Percentiles rank a stretch among this genome's conserved stretches.
Conservation (phyloP, 2,888 invertebrate species). For the Sarcophaga rosellei region DNA sequence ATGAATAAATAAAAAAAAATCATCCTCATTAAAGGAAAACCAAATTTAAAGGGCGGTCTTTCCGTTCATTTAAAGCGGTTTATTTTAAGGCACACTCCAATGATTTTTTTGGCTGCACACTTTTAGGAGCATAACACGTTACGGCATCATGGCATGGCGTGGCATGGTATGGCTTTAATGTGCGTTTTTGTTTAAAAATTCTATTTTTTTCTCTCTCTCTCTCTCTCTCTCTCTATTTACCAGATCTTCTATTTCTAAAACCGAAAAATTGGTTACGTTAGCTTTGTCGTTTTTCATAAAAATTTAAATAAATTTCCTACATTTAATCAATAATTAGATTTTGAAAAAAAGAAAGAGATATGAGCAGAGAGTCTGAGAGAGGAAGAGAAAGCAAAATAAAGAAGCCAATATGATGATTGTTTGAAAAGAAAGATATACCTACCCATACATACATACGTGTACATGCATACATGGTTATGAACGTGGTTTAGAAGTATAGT, state of each 20-base stretch:
- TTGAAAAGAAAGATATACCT: not conserved
- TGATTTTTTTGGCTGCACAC: conserved; percentile 27
- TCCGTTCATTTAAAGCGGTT: conserved; percentile 30
- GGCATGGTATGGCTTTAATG: not conserved
- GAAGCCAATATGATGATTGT: not conserved
- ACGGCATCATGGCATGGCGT: too few relatives aligned
- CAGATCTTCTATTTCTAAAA: not conserved
- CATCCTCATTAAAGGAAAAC: conserved; percentile 27
- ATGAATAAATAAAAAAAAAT: not conserved
- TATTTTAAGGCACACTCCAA: conserved; percentile 40
- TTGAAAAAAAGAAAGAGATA: not conserved
- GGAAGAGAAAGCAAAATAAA: not conserved
- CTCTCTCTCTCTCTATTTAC: not conserved
- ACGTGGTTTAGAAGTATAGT: not conserved
- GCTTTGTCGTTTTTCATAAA: conserved; percentile 2
- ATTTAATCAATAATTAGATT: conserved; percentile 56
- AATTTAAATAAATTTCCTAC: conserved; percentile 52
- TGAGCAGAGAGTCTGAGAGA: not conserved
- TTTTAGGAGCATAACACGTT: not conserved
- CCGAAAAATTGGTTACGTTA: not conserved
- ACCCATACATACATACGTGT: not conserved
- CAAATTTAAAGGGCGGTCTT: conserved; percentile 45
- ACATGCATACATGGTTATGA: too few relatives aligned
- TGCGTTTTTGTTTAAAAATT: not conserved
- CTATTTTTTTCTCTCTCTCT: not conserved